Base-by-base conservation (phyloP, 1,140 invertebrate genomes). In the Gonioctena quinquepunctata region DNA sequence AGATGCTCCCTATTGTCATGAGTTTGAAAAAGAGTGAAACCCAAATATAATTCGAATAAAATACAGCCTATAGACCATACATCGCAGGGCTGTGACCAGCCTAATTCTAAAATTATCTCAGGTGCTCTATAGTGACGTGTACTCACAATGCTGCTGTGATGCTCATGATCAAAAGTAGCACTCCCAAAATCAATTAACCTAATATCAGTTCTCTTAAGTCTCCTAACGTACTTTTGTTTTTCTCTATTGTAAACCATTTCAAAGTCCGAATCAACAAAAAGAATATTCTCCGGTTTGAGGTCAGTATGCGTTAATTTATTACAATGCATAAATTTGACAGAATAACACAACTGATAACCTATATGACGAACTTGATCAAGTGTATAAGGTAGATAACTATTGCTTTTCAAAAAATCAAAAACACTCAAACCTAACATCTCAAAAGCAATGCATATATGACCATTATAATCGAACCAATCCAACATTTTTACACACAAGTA, bases 41-140 rank as follows among this genome's bases (percentile, higher is more conserved):
- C 98, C 79, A 97, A 89, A 85, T 99, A 98, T 57, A 99, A 86
- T 86, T 99, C 98, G 86, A 99, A 99, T 84, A 99, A 91, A 76
- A 99, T 99, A 85, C 98, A 99, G 27, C 98, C 98, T 80, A 99
- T 95, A 50, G 96, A 99, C 98, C 98, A 99, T 27, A 99, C 97
- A 87, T 99, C 98, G 86, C 98, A 99, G 6, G 97, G 96, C 83
- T 99, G 97, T 33, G 95, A 87, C 98, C 98, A 99, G 13, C 97
- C 97, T 74, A 99, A 87, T 88, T 99, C 94, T 85, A 99, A 88
- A 85, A 99, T 99, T 79, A 99, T 98, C 90, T 99, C 98, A 1
- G 98, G 98, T 71, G 98, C 96, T 84, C 98, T 87, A 86, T 99
- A 99, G 85, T 99, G 98, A 76, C 98, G 89, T 18, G 98, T 99